phyloP scores from a whole-genome alignment of 2,797 vertebrate species.

The Oophaga sylvatica region DNA sequence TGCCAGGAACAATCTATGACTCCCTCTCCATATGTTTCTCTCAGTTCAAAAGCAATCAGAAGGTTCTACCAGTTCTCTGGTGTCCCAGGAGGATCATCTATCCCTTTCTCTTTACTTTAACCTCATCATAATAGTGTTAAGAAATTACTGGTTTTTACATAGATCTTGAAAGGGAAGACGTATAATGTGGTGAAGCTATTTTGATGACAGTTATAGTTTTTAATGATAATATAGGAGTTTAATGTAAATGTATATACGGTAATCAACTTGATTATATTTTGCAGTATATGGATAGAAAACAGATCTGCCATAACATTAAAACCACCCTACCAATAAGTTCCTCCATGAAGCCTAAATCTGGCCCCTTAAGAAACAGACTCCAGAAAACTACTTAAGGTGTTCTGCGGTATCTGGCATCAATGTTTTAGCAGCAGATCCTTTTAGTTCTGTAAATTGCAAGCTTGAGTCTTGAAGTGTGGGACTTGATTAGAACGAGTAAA shows the following conservation, averaged over 20 bases:
- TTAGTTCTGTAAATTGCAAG: too few species aligned
- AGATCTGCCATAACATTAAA: too few species aligned
- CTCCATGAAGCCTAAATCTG: too few species aligned
- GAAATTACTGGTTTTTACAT: neutral
- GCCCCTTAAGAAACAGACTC: too few species aligned
- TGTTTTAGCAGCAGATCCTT: too few species aligned
- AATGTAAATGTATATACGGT: neutral
- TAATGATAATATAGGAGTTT: neutral
- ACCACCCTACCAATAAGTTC: too few species aligned
- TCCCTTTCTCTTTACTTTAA: neutral
- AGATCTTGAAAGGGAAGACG: neutral
- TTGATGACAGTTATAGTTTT: neutral
- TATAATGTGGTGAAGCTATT: neutral
- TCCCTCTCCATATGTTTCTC: slow-evolving; percentile 22
- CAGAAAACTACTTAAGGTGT: too few species aligned
- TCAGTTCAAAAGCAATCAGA: slow-evolving; percentile 4
- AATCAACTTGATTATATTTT: neutral
- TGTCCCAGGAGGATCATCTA: slow-evolving; percentile 9
- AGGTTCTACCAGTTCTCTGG: slow-evolving; percentile 13
- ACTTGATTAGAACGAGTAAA: too few species aligned
- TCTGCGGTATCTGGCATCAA: too few species aligned
- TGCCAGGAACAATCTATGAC: slow-evolving; percentile 17
- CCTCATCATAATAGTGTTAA: neutral
- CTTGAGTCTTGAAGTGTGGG: too few species aligned
- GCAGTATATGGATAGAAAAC: too few species aligned